Evolutionary conservation across 2,113 vertebrate genomes (phyloP).

Genomic region (Odontophorus gujanensis): DNA sequence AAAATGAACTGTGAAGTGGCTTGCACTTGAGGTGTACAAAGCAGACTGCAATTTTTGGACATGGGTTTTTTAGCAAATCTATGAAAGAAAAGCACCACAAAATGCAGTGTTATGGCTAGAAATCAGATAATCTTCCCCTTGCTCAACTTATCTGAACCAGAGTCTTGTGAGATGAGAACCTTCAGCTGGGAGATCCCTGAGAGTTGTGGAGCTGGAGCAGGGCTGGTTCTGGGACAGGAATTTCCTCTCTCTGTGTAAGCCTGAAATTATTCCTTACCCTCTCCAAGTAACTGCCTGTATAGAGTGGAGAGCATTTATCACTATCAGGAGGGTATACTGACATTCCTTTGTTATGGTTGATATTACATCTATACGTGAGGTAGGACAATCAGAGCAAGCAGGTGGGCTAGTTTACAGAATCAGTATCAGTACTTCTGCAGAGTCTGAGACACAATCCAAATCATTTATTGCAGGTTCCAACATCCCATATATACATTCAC

Average conservation of each 20-base stretch:
- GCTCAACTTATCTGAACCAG: neutral
- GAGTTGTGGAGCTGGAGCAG: fast-evolving
- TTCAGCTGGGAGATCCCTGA: neutral
- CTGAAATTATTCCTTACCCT: neutral
- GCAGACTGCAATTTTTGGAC: neutral
- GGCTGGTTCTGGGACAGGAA: neutral
- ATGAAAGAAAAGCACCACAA: neutral
- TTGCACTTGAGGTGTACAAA: neutral
- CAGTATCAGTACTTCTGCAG: conserved; percentile 25
- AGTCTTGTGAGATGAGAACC: conserved; percentile 7
- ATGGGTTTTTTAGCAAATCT: neutral
- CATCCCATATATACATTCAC: too few relatives aligned
- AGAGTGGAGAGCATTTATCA: neutral
- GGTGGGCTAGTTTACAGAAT: neutral
- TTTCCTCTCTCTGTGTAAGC: neutral
- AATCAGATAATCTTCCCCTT: neutral
- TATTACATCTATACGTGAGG: neutral
- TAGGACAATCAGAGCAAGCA: neutral
- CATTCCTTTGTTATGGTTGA: neutral
- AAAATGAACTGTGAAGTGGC: fast-evolving
- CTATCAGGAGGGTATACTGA: conserved; percentile 34
- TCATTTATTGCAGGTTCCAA: too few relatives aligned
- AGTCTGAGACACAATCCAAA: too few relatives aligned
- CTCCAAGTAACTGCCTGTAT: neutral
- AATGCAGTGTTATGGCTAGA: neutral